Conservation (phyloP, 2,113 vertebrate genomes). For the Trematomus loennbergii region DNA sequence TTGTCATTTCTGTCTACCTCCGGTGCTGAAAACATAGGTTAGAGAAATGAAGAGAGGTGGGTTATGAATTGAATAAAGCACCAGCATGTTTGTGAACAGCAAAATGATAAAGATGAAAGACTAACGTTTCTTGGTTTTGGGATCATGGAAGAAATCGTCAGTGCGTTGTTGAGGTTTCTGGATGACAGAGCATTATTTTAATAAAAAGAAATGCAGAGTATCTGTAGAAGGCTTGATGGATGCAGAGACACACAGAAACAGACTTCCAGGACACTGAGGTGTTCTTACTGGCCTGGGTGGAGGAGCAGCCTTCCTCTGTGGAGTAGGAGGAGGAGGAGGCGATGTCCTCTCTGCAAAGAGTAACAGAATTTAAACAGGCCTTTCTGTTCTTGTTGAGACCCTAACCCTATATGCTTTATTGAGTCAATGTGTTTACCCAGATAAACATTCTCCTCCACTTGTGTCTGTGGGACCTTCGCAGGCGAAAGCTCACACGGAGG, state of each 20-base stretch:
- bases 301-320: slow-evolving; percentile 67
- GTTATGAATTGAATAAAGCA: background rate
- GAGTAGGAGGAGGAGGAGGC: slow-evolving; percentile 30
- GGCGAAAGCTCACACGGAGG: slow-evolving; percentile 80
- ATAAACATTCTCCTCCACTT: slow-evolving; percentile 79
- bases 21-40: slow-evolving; percentile 55
- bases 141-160: slow-evolving; percentile 52
- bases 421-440: slow-evolving; percentile 69
- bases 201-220: background rate
- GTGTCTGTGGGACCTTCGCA: slow-evolving; percentile 66
- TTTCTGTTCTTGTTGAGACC: background rate
- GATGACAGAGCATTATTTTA: background rate
- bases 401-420: background rate
- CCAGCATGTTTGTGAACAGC: background rate
- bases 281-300: slow-evolving; percentile 73
- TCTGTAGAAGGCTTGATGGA: background rate
- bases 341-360: slow-evolving; percentile 65
- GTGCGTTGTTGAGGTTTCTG: slow-evolving; percentile 57
- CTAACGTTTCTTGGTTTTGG: slow-evolving; percentile 75
- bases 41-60: background rate
- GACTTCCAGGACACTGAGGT: background rate
- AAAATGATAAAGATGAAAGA: background rate
- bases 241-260: background rate
- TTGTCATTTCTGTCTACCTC: slow-evolving; percentile 79
- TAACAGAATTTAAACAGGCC: background rate